A percentile compares a stretch with the other conserved stretches of the same genome.
phyloP scores from a whole-genome alignment of 1,140 invertebrate species.

The Drosophila ambigua region DNA sequence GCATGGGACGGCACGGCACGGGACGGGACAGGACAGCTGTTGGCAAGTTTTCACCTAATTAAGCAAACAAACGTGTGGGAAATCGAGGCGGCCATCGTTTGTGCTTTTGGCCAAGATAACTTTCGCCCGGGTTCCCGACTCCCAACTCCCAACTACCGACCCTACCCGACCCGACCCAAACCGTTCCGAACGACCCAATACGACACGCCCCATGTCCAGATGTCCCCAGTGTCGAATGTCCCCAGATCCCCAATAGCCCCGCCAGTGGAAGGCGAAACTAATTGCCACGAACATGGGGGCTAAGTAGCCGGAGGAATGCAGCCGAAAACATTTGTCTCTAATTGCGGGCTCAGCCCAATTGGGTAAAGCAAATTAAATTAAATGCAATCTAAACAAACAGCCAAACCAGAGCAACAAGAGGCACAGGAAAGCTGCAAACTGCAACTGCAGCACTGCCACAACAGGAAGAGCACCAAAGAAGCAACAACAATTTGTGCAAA shows the following conservation, averaged over 20 bases:
- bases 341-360: conserved; percentile 76
- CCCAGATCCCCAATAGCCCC: conserved; percentile 22
- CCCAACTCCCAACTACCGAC: too few species aligned
- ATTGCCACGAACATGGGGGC: conserved; percentile 76
- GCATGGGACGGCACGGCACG: not conserved
- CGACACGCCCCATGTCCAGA: conserved; percentile 34
- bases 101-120: conserved; percentile 46
- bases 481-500: conserved; percentile 75
- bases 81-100: conserved; percentile 41
- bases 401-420: conserved; percentile 13
- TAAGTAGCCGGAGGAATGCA: conserved; percentile 75
- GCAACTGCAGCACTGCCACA: conserved; percentile 26
- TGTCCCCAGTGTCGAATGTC: too few species aligned
- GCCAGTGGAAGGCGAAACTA: conserved; percentile 55
- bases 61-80: conserved; percentile 81
- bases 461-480: conserved; percentile 42
- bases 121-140: conserved; percentile 46
- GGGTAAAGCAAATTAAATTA: conserved; percentile 80
- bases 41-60: conserved; percentile 79
- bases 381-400: conserved; percentile 64
- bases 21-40: conserved; percentile 59
- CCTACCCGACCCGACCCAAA: not conserved
- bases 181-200: conserved; percentile 17
- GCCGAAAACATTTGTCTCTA: conserved; percentile 77
- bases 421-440: conserved; percentile 7